Percentiles rank a stretch among this genome's conserved stretches.
Evolutionary conservation across 1,140 invertebrate species (phyloP).

Genomic region (Akabosia matsudoensis): DNA sequence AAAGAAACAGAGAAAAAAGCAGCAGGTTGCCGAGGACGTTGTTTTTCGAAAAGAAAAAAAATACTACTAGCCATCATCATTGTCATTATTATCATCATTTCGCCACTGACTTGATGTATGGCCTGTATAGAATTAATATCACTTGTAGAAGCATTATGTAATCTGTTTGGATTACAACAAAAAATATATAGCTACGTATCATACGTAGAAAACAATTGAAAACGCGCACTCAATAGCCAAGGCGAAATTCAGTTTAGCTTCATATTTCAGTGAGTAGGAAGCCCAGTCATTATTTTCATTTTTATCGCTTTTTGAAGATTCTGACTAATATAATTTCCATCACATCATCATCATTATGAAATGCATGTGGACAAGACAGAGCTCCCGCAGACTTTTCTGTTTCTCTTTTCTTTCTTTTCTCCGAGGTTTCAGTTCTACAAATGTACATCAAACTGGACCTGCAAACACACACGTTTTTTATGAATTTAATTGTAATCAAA

Average conservation of each 20-base stretch:
- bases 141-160: background rate
- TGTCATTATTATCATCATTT: constrained; percentile 23
- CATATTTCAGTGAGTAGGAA: background rate
- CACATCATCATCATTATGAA: constrained; percentile 12
- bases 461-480: too few relatives aligned
- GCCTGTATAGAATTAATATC: constrained; percentile 21
- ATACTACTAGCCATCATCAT: constrained; percentile 18
- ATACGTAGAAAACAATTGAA: background rate
- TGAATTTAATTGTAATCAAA: background rate
- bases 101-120: constrained; percentile 12
- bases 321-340: constrained; percentile 16
- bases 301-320: constrained; percentile 17
- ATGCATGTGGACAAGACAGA: constrained; percentile 11
- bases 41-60: too few relatives aligned
- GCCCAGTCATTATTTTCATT: background rate
- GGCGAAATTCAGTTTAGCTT: background rate
- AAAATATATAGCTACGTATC: background rate
- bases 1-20: too few relatives aligned
- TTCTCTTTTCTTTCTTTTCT: background rate
- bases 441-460: constrained; percentile 11
- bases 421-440: constrained; percentile 7
- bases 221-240: background rate
- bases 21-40: constrained; percentile 11
- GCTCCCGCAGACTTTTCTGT: constrained; percentile 18
- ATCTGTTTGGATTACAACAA: background rate